A percentile compares a stretch with the other conserved stretches of the same genome.
Evolutionary conservation across 2,113 vertebrate genomes (phyloP).

Genomic region (Siniperca knerii): DNA sequence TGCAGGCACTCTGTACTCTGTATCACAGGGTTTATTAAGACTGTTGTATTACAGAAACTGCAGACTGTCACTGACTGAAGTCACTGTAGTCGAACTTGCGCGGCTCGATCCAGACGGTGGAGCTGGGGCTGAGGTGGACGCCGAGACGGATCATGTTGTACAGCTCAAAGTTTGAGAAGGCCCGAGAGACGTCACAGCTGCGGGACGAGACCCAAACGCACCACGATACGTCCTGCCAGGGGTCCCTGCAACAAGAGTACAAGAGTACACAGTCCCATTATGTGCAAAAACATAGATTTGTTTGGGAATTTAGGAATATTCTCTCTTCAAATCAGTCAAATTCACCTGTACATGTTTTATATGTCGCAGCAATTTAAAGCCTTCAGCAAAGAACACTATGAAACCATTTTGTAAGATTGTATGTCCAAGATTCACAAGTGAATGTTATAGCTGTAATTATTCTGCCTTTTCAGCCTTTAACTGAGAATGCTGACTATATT

Average conservation of each 20-base stretch:
- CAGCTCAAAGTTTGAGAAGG: constrained; percentile 61
- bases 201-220: constrained; percentile 71
- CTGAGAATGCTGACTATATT: not conserved
- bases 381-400: not conserved
- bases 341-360: not conserved
- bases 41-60: not conserved
- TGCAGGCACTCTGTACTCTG: not conserved
- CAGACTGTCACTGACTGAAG: constrained; percentile 62
- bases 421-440: not conserved
- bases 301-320: not conserved
- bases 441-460: not conserved
- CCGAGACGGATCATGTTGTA: constrained; percentile 75
- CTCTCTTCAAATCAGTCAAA: not conserved
- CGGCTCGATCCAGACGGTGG: constrained; percentile 45
- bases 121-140: constrained; percentile 51
- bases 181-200: constrained; percentile 75
- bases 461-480: not conserved
- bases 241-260: constrained; percentile 51
- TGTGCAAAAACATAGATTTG: not conserved
- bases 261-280: not conserved
- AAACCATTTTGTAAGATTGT: too few relatives aligned
- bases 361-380: not conserved
- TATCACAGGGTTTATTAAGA: not conserved
- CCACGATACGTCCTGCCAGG: constrained; percentile 74
- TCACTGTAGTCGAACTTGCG: constrained; percentile 71